Evolutionary conservation across 1,140 invertebrate genomes (phyloP).

Genomic region (Heliconius congener): DNA sequence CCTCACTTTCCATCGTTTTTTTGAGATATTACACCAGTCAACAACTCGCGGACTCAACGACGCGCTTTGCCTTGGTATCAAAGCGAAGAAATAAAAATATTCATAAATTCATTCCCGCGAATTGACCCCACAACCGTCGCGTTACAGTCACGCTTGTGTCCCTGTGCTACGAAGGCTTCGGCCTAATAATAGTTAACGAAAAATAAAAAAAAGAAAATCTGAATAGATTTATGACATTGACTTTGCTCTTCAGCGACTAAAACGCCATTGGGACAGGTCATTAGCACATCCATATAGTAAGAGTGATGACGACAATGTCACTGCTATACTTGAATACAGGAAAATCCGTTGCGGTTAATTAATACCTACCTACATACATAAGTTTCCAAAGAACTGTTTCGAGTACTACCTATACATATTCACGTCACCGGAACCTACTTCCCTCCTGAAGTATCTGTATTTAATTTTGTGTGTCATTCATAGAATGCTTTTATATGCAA

Average conservation of each 20-base stretch:
- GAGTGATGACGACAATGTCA: conserved; percentile 16
- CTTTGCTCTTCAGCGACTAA: neutral
- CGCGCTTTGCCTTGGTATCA: too few relatives aligned
- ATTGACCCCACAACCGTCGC: too few relatives aligned
- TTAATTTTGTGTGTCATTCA: conserved; percentile 60
- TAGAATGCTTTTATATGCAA: conserved; percentile 61
- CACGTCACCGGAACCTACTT: conserved; percentile 48
- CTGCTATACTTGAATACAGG: conserved; percentile 26
- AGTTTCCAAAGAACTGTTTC: conserved; percentile 40
- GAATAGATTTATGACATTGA: neutral
- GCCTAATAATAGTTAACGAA: too few relatives aligned
- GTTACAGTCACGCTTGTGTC: too few relatives aligned
- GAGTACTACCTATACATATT: conserved; percentile 6
- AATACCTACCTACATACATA: conserved; percentile 13
- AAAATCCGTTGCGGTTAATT: conserved; percentile 38
- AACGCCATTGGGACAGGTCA: neutral
- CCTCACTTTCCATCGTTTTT: too few relatives aligned
- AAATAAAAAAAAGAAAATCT: too few relatives aligned
- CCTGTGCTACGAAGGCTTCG: too few relatives aligned
- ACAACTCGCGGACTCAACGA: too few relatives aligned
- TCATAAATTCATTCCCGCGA: too few relatives aligned
- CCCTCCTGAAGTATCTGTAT: conserved; percentile 48
- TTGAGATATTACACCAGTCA: too few relatives aligned
- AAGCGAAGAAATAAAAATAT: too few relatives aligned
- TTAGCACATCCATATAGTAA: neutral